Conservation (phyloP, 2,113 vertebrate species). For the Psittacula cyanocephala region DNA sequence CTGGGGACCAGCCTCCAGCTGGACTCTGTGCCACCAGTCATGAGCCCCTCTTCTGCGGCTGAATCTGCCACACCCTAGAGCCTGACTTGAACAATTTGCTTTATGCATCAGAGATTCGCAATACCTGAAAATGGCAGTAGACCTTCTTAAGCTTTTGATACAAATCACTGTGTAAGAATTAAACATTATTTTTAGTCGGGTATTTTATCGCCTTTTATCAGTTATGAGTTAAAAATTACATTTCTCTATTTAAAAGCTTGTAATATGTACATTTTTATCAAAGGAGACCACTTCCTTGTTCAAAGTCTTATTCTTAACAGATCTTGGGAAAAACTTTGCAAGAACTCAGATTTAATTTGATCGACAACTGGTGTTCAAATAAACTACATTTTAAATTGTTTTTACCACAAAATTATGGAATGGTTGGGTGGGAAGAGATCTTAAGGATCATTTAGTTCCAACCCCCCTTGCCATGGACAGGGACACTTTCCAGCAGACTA, state of each 20-base stretch:
- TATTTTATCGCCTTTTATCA: background rate
- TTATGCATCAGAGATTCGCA: background rate
- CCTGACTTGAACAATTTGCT: background rate
- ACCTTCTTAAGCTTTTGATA: background rate
- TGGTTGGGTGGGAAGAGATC: background rate
- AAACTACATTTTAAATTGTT: background rate
- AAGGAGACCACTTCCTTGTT: background rate
- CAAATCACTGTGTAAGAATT: background rate
- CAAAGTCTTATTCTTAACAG: background rate
- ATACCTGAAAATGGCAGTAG: background rate
- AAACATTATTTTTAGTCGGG: background rate
- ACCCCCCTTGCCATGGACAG: background rate
- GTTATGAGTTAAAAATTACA: background rate
- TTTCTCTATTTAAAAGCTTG: background rate
- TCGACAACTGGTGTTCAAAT: background rate
- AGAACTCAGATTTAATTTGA: background rate
- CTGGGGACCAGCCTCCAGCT: background rate
- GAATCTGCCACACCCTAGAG: background rate
- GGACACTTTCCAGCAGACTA: background rate
- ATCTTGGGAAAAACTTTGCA: background rate
- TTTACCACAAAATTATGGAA: background rate
- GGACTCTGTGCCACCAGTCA: background rate
- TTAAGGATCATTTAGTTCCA: background rate
- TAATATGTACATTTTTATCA: background rate
- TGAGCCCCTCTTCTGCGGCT: rapidly evolving